Evolutionary conservation across 2,113 vertebrate species (phyloP).

Genomic region (Heterotilapia buettikoferi): DNA sequence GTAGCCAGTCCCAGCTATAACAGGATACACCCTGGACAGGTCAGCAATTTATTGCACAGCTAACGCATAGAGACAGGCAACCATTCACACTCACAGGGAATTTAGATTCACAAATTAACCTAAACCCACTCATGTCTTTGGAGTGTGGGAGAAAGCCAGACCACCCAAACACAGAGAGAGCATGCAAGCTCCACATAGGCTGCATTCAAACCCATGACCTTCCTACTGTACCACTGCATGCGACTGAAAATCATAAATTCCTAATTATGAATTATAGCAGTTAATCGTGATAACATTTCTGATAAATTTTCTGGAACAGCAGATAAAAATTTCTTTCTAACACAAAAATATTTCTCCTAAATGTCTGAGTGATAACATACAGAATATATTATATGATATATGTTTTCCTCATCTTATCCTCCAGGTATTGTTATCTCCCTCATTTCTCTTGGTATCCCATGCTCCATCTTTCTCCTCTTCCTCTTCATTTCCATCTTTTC

Average conservation of each 20-base stretch:
- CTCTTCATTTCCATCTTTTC: neutral
- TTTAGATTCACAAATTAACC: neutral
- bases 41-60: neutral
- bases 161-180: neutral
- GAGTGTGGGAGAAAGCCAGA: neutral
- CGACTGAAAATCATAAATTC: neutral
- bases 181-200: neutral
- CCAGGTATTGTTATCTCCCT: constrained; percentile 17
- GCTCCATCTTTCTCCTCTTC: constrained; percentile 7
- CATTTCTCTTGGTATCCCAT: constrained; percentile 10
- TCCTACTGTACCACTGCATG: neutral
- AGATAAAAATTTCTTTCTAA: neutral
- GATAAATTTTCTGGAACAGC: neutral
- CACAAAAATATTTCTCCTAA: neutral
- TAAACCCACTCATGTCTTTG: neutral
- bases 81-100: neutral
- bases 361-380: neutral
- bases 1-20: neutral
- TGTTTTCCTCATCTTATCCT: constrained; percentile 9
- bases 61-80: neutral
- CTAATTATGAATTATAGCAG: neutral
- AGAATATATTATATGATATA: neutral
- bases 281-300: neutral
- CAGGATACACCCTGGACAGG: neutral
- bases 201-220: neutral